Conservation (phyloP, 2,113 vertebrate genomes). For the Empidonax alnorum region DNA sequence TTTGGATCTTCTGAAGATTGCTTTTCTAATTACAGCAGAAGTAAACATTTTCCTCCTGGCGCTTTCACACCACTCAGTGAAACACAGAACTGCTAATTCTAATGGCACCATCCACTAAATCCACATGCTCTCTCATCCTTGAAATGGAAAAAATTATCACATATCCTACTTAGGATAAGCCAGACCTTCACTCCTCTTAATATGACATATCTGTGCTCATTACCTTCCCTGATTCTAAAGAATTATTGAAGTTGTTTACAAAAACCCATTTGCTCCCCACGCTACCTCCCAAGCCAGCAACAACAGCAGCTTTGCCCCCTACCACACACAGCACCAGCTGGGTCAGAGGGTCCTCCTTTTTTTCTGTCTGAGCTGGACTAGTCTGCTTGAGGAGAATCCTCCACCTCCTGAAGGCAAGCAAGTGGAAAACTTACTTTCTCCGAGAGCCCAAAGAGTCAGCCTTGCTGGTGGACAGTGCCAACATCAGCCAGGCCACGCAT, state of each 20-base stretch:
- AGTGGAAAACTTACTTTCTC: not conserved
- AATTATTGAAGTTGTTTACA: not conserved
- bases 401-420: not conserved
- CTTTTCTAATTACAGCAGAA: conserved; percentile 37
- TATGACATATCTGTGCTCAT: not conserved
- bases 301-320: not conserved
- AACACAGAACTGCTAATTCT: not conserved
- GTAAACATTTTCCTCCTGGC: conserved; percentile 10
- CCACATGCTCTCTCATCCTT: not conserved
- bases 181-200: not conserved
- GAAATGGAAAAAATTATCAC: not conserved
- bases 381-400: not conserved
- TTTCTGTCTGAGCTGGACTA: not conserved
- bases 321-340: not conserved
- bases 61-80: not conserved
- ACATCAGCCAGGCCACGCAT: not conserved
- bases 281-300: not conserved
- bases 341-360: not conserved
- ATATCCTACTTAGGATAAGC: not conserved
- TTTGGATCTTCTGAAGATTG: conserved; percentile 18
- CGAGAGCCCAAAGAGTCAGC: not conserved
- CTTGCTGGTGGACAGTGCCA: not conserved
- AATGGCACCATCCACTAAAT: not conserved
- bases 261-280: not conserved
- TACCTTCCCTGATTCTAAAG: not conserved